Percentiles rank a stretch among this genome's conserved stretches.
phyloP scores from a whole-genome alignment of 2,797 vertebrate genomes.

The Falco cherrug region DNA sequence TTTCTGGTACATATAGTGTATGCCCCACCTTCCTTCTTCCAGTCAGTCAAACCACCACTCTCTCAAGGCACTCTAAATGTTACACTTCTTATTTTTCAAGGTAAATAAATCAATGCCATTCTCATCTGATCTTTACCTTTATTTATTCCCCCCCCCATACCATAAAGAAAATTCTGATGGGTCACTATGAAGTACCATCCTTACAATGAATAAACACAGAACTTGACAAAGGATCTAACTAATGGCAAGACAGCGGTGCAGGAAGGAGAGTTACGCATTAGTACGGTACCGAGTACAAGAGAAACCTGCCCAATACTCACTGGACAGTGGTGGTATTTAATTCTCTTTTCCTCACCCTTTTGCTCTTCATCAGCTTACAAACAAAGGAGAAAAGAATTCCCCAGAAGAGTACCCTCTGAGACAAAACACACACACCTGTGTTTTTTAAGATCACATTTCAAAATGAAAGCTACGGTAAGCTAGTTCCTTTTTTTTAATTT shows the following conservation, averaged over 20 bases:
- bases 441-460: background rate
- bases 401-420: background rate
- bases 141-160: background rate
- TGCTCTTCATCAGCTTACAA: background rate
- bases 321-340: background rate
- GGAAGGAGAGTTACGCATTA: background rate
- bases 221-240: background rate
- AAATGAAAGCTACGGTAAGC: background rate
- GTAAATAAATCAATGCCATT: background rate
- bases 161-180: background rate
- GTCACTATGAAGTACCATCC: background rate
- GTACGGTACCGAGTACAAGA: background rate
- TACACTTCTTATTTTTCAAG: background rate
- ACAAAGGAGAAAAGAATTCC: background rate
- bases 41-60: background rate
- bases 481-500: background rate
- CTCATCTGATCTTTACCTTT: background rate
- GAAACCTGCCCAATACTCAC: background rate
- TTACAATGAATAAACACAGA: accelerated
- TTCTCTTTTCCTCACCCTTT: background rate
- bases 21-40: background rate
- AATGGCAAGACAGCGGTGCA: background rate
- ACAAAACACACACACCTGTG: too few relatives aligned
- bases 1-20: accelerated
- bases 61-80: background rate